Percentiles rank a stretch among this genome's conserved stretches.
Evolutionary conservation across 2,797 vertebrate species (phyloP).

Genomic region (Sebastes nivosus): DNA sequence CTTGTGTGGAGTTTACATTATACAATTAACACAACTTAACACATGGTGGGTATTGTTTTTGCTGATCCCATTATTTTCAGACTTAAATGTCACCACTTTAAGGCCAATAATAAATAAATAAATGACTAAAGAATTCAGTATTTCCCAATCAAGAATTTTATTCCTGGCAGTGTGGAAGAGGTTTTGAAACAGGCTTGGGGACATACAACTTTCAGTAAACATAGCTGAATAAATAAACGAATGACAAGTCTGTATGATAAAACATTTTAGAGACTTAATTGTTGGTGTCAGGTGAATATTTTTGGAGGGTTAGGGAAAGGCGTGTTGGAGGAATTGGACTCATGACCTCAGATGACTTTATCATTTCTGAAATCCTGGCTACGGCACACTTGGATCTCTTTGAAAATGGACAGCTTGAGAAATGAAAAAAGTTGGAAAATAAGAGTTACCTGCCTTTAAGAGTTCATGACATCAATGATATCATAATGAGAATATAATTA

Average conservation of each 20-base stretch:
- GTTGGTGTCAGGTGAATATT: neutral
- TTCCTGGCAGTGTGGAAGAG: neutral
- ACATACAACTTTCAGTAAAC: neutral
- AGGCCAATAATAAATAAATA: neutral
- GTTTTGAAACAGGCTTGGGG: neutral
- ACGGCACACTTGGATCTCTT: neutral
- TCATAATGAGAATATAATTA: neutral
- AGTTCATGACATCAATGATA: neutral
- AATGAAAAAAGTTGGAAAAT: neutral
- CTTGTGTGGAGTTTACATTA: neutral
- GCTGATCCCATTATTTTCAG: neutral
- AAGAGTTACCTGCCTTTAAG: neutral
- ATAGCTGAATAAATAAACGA: neutral
- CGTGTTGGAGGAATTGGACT: neutral
- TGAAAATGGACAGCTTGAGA: neutral
- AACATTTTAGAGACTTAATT: neutral
- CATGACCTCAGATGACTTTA: conserved; percentile 11
- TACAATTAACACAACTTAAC: neutral
- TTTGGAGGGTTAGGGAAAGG: neutral
- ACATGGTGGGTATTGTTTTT: neutral
- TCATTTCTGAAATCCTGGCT: neutral
- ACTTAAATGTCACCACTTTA: neutral
- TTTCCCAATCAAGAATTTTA: neutral
- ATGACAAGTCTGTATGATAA: neutral
- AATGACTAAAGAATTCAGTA: neutral